Evolutionary conservation across 2,888 invertebrate genomes (phyloP).

Genomic region (Eulithis testata): DNA sequence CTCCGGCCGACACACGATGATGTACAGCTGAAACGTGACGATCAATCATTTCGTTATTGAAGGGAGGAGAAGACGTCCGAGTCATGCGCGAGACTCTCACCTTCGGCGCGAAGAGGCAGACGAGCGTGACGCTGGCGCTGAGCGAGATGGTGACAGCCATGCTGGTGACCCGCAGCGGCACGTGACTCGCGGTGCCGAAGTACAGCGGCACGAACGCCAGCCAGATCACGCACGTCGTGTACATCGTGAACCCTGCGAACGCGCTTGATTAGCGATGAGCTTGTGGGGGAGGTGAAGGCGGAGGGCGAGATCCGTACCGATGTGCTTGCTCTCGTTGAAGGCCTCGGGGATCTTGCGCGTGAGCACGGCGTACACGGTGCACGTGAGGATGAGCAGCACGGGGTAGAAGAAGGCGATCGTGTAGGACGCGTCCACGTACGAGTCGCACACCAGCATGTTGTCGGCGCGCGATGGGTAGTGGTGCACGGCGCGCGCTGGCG

Average conservation of each 20-base stretch:
- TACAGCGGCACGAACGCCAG: slow-evolving; percentile 98
- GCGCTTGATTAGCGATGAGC: background rate
- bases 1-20: slow-evolving; percentile 70
- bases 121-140: slow-evolving; percentile 96
- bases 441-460: slow-evolving; percentile 95
- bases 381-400: slow-evolving; percentile 93
- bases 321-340: slow-evolving; percentile 98
- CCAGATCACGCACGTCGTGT: slow-evolving; percentile 99
- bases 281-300: background rate
- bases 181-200: slow-evolving; percentile 97
- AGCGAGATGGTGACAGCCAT: slow-evolving; percentile 98
- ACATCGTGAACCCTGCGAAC: slow-evolving; percentile 96
- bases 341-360: slow-evolving; percentile 98
- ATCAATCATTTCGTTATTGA: too few species aligned
- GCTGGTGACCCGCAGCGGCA: slow-evolving; percentile 95
- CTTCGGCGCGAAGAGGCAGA: slow-evolving; percentile 97
- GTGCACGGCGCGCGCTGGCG: slow-evolving; percentile 96
- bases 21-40: slow-evolving; percentile 59
- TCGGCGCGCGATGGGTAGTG: slow-evolving; percentile 95
- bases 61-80: too few species aligned
- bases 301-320: slow-evolving; percentile 83
- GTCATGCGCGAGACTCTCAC: slow-evolving; percentile 83
- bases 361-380: slow-evolving; percentile 97
- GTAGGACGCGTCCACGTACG: slow-evolving; percentile 95
- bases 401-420: slow-evolving; percentile 97